Evolutionary conservation across 2,797 vertebrate genomes (phyloP).

Genomic region (Falco rusticolus): DNA sequence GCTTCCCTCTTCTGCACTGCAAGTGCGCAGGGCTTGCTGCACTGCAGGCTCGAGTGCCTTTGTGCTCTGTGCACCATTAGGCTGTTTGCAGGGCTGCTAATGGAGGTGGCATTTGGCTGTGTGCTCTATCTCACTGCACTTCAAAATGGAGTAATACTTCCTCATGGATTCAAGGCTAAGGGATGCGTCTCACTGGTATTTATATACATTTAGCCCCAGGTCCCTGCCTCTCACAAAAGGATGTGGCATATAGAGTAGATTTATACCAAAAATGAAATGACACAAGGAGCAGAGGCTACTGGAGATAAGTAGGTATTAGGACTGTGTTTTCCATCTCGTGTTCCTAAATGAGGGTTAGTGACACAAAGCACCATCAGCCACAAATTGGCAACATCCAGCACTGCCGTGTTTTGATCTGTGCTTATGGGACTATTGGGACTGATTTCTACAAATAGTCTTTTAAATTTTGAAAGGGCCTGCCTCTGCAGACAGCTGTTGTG

Average conservation of each 20-base stretch:
- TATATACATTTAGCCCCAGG: neutral
- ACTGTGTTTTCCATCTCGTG: neutral
- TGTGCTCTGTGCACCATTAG: neutral
- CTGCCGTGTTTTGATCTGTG: neutral
- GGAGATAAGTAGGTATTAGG: neutral
- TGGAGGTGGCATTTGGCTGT: neutral
- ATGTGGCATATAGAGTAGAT: neutral
- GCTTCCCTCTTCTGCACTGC: neutral
- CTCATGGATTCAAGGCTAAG: neutral
- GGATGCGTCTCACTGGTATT: fast-evolving
- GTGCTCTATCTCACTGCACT: neutral
- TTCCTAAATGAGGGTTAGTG: neutral
- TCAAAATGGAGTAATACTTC: neutral
- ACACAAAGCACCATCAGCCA: neutral
- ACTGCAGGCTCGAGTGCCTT: neutral
- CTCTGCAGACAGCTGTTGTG: neutral
- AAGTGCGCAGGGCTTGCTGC: neutral
- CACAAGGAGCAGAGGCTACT: neutral
- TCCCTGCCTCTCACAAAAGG: neutral
- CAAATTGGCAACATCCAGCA: neutral
- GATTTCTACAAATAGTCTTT: neutral
- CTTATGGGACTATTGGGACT: neutral
- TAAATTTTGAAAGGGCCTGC: neutral
- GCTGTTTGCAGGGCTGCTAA: neutral
- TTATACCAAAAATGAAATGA: neutral